Conservation (phyloP, 2,113 vertebrate genomes). For the Nesogale talazaci region DNA sequence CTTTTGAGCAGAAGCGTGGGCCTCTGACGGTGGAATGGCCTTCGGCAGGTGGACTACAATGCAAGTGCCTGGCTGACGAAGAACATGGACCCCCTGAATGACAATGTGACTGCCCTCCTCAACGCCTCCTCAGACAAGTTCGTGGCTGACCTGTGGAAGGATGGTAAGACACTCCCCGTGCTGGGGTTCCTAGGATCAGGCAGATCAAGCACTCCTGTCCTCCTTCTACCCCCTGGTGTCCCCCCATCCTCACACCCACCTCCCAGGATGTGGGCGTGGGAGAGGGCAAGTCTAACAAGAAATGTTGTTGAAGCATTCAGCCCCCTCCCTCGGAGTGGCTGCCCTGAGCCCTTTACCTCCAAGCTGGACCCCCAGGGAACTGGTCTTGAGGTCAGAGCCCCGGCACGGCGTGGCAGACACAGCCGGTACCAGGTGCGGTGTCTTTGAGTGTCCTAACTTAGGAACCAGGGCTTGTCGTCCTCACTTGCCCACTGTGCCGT, state of each 20-base stretch:
- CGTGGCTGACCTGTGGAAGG: conserved; percentile 97
- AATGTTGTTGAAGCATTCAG: not conserved
- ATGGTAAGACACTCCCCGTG: conserved; percentile 85
- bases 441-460: not conserved
- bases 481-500: not conserved
- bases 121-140: conserved; percentile 95
- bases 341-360: not conserved
- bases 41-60: conserved; percentile 93
- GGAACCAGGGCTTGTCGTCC: not conserved
- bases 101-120: conserved; percentile 94
- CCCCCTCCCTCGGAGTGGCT: not conserved
- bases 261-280: not conserved
- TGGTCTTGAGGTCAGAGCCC: not conserved
- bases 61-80: conserved; percentile 95
- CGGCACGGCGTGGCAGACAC: not conserved
- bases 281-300: not conserved
- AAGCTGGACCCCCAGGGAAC: not conserved
- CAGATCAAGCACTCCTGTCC: not conserved
- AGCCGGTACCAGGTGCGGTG: too few relatives aligned
- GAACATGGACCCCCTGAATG: conserved; percentile 98
- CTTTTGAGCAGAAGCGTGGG: not conserved
- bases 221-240: not conserved
- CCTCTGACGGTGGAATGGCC: not conserved
- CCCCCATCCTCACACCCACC: not conserved
- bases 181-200: not conserved